These are phyloP conservation scores for Criorhina ranunculi DNA, from an alignment of 2,888 invertebrate genomes.

Conservation along the genomic window DNA sequence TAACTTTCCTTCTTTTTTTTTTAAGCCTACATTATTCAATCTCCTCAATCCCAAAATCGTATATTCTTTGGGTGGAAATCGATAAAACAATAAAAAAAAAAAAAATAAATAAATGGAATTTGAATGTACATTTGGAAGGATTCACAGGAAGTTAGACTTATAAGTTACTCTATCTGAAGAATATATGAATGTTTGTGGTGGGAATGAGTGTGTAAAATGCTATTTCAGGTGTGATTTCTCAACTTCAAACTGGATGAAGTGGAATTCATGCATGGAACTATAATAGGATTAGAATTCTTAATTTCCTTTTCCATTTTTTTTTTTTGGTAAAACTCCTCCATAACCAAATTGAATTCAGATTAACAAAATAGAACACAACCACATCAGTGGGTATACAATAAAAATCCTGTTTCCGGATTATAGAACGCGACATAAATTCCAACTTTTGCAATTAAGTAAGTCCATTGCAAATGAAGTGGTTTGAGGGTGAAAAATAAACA, in stretches of 20 bases:
- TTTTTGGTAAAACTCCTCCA: no score
- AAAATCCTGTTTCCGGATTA: constrained; percentile 8
- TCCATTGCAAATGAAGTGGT: neutral
- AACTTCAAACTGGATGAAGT: neutral
- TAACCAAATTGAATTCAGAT: neutral
- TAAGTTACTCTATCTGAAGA: neutral
- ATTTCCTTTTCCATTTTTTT: no score
- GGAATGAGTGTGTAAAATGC: neutral
- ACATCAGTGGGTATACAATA: neutral
- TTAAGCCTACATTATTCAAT: constrained; percentile 21
- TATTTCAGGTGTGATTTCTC: neutral
- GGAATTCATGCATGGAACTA: neutral
- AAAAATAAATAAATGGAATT: neutral
- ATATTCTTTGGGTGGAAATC: constrained; percentile 32
- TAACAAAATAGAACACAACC: neutral
- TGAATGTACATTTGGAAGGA: constrained; percentile 1
- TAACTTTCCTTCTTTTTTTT: neutral
- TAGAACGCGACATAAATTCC: constrained; percentile 8
- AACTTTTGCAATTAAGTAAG: constrained; percentile 18
- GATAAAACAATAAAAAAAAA: constrained; percentile 14
- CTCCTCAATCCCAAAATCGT: neutral
- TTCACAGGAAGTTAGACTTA: neutral
- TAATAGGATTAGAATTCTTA: no score
- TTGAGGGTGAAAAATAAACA: constrained; percentile 10
- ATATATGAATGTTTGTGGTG: neutral